Evolutionary conservation across 2,888 invertebrate genomes (phyloP), one percentile per base, ranked within the genome.

Genomic region (Neelides folsomi): DNA sequence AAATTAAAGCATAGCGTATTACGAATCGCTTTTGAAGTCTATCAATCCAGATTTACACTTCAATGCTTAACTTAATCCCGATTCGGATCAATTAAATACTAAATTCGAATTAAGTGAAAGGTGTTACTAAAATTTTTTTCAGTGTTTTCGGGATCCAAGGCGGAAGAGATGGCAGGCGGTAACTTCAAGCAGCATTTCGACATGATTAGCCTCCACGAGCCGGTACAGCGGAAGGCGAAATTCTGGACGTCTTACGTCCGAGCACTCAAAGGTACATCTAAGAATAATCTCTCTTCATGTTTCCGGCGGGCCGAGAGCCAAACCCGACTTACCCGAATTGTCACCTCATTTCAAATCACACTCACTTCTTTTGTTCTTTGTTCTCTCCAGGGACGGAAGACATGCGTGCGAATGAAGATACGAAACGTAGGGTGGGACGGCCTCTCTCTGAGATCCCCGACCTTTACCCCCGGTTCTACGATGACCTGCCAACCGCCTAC

Each of bases 241-340:
- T 89, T 88, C 77, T 89, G 88, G 88, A 86, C 87, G 75, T 86
- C 87, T 71, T 89, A 84, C 73, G 86, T 88, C 73, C 81, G 88
- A 74, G 88, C 88, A 75, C 79, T 88, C 66, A 89, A 88, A 81
- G 88, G 88, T 88, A 75, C 39, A 8, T 3, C 39, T 39, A 39
- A n/a, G 15, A 15, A 15, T 15, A 15, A 39, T 39, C 4, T 39
- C 15, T 15, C 5, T 39, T 39, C 39, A 15, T 39, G 39, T 15
- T 15, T n/a, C 13, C 39, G 39, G 15, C 39, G 13, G 15, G 19
- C 15, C 42, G 15, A 8, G 42, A 42, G 42, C 12, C 19, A 18
- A 15, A 8, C 18, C 42, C 42, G 19, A 8, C 42, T 42, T 16
- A 5, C 39, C 15, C 39, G 5, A 5, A 5, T 39, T 39, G 4